Evolutionary conservation across 2,888 invertebrate species (phyloP).

Genomic region (Sminthurides aquaticus): DNA sequence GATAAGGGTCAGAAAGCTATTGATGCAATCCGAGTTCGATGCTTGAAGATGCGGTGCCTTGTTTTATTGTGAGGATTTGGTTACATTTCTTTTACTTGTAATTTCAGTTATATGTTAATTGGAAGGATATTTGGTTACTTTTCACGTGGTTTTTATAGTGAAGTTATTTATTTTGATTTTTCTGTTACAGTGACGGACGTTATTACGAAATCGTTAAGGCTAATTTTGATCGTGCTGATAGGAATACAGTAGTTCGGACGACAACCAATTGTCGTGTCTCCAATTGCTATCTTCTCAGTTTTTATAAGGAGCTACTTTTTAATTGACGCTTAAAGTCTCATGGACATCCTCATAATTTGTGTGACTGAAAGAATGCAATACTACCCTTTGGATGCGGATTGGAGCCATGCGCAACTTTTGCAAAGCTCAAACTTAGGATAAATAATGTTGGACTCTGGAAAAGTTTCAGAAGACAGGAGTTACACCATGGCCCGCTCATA

Average conservation of each 20-base stretch:
- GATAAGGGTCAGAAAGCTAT: slow-evolving; percentile 99
- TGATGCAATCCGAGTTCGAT: slow-evolving; percentile 90
- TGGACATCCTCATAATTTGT: too few relatives aligned
- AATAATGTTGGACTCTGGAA: too few relatives aligned
- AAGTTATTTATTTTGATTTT: too few relatives aligned
- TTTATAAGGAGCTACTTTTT: slow-evolving; percentile 92
- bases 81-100: slow-evolving; percentile 7
- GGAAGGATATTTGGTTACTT: neutral
- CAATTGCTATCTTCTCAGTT: slow-evolving; percentile 81
- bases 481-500: too few relatives aligned
- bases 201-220: slow-evolving; percentile 99
- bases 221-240: slow-evolving; percentile 96
- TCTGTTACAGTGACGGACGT: slow-evolving; percentile 78
- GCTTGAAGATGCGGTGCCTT: slow-evolving; percentile 82
- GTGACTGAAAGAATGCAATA: too few relatives aligned
- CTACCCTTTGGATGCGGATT: too few relatives aligned
- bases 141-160: neutral
- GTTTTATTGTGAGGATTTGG: slow-evolving; percentile 68
- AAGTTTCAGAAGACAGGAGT: too few relatives aligned
- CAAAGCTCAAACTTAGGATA: too few relatives aligned
- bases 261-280: slow-evolving; percentile 93
- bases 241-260: slow-evolving; percentile 90
- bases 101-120: too few relatives aligned
- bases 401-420: too few relatives aligned
- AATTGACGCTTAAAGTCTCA: slow-evolving; percentile 59